Conservation (phyloP, 2,888 invertebrate genomes). For the Carpatolechia fugitivella region DNA sequence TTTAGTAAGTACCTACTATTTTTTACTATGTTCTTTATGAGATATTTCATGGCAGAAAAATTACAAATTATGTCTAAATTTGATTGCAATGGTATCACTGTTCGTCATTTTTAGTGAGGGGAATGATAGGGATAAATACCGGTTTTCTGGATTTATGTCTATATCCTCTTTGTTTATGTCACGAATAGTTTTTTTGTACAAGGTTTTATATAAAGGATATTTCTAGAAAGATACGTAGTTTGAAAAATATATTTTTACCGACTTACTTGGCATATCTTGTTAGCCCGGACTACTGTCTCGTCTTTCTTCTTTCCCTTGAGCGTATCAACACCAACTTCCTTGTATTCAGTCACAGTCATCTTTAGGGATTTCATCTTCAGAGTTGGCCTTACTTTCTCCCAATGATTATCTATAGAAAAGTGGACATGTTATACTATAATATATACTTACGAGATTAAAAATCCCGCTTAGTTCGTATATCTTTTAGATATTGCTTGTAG, state of each 20-base stretch:
- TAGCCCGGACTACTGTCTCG: constrained; percentile 61
- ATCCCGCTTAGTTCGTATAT: too few relatives aligned
- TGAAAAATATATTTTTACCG: constrained; percentile 12
- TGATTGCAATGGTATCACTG: background rate
- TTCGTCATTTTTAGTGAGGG: background rate
- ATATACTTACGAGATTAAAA: too few relatives aligned
- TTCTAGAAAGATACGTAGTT: too few relatives aligned
- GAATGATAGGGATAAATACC: background rate
- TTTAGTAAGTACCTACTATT: too few relatives aligned
- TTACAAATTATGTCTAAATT: background rate
- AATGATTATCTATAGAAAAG: constrained; percentile 53
- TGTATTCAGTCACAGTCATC: constrained; percentile 54
- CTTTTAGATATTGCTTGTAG: too few relatives aligned
- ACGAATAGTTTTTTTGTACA: too few relatives aligned
- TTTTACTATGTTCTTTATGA: too few relatives aligned
- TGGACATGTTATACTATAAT: too few relatives aligned
- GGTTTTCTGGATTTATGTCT: too few relatives aligned
- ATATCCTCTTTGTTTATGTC: too few relatives aligned
- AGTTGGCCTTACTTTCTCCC: constrained; percentile 55
- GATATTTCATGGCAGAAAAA: background rate
- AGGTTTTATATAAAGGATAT: too few relatives aligned
- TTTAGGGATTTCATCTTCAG: constrained; percentile 64
- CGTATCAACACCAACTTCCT: constrained; percentile 62
- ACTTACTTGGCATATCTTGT: constrained; percentile 73
- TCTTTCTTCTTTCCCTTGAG: constrained; percentile 71